Conservation (phyloP, 1,140 invertebrate species). For the Apis dorsata region DNA sequence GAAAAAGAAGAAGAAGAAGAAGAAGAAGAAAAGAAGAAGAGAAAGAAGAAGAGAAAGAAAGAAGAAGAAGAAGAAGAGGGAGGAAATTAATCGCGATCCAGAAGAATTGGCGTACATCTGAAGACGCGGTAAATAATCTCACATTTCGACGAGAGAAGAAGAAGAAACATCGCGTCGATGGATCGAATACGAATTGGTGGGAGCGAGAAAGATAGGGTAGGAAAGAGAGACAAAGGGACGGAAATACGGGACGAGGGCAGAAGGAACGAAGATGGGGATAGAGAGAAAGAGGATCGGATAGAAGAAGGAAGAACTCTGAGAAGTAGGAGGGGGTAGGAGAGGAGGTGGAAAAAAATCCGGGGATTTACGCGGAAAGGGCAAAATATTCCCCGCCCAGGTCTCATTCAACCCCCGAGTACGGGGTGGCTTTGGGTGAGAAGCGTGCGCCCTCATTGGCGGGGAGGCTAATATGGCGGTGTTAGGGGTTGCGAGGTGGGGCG, state of each 20-base stretch:
- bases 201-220: conserved; percentile 17
- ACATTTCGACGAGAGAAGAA: neutral
- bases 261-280: conserved; percentile 8
- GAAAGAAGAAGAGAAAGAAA: neutral
- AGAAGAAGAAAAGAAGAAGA: neutral
- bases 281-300: conserved; percentile 49
- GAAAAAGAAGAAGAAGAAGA: neutral
- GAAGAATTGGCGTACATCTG: conserved; percentile 31
- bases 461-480: conserved; percentile 79
- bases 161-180: conserved; percentile 13
- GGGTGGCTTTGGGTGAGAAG: conserved; percentile 76
- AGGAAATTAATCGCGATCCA: conserved; percentile 14
- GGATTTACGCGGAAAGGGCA: conserved; percentile 75
- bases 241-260: neutral
- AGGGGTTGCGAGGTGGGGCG: conserved; percentile 71
- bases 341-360: conserved; percentile 66
- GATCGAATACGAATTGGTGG: conserved; percentile 40
- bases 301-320: too few species aligned
- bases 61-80: too few species aligned
- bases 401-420: conserved; percentile 77
- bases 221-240: conserved; percentile 44
- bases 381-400: conserved; percentile 78
- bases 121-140: conserved; percentile 47
- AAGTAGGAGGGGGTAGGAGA: conserved; percentile 43
- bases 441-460: conserved; percentile 74